A percentile compares a stretch with the other conserved stretches of the same genome.
Evolutionary conservation across 1,140 invertebrate genomes (phyloP).

Genomic region (Archivesica marissinica): DNA sequence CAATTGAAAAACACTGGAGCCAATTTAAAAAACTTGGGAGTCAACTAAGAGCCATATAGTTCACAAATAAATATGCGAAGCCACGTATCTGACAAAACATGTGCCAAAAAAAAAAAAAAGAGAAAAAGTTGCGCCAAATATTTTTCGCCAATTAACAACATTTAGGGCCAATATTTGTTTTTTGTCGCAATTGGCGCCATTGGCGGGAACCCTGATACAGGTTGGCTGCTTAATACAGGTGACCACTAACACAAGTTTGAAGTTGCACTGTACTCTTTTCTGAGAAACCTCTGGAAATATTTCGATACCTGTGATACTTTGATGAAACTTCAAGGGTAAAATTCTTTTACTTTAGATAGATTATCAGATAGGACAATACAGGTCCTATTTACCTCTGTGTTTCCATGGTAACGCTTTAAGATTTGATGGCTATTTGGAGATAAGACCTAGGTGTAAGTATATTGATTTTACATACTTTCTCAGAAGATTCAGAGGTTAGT

Average conservation of each 20-base stretch:
- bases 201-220: no score
- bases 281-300: background rate
- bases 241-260: background rate
- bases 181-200: no score
- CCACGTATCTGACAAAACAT: no score
- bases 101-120: no score
- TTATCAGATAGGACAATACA: conserved; percentile 55
- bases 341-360: conserved; percentile 40
- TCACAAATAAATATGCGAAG: no score
- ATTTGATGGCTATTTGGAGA: conserved; percentile 52
- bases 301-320: conserved; percentile 14
- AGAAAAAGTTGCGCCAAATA: background rate
- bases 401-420: conserved; percentile 55
- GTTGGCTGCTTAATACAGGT: no score
- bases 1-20: no score
- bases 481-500: no score
- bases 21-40: no score
- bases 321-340: conserved; percentile 39
- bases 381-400: conserved; percentile 50
- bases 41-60: no score
- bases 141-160: background rate
- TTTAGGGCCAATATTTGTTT: no score
- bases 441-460: conserved; percentile 26
- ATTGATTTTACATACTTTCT: conserved; percentile 47
- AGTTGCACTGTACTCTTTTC: background rate